Evolutionary conservation across 2,113 vertebrate species (phyloP), one percentile per base, ranked within the genome.

Genomic region (Muntiacus muntjak): DNA sequence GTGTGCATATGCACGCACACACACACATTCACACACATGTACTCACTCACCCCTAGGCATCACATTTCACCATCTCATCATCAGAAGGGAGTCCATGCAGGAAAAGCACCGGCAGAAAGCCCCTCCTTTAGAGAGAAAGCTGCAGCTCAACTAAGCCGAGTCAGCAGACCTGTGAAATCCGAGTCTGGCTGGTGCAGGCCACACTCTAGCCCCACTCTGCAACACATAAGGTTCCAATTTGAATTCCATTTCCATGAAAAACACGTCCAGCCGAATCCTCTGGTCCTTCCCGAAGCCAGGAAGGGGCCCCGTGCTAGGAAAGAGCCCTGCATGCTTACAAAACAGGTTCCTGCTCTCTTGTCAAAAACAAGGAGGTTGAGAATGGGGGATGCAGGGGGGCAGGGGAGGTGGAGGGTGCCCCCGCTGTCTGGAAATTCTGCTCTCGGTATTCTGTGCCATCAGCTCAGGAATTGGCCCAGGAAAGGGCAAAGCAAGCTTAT

Each of bases 201-300:
- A 16, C 13, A 19, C 60, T 82, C 40, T n/a, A 86, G 71, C 95
- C 71, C 2, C 6, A 17, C 33, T 94, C 82, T 40, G 60, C 28
- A 40, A 87, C 90, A 74, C 94, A 96, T 87, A 96, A 71, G 90
- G 97, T 97, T 98, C 92, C 94, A 95, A 97, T 96, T 96, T 96
- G 95, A 97, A 98, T 95, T 98, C 94, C 62, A 86, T 94, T 95
- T 97, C 54, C 43, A 43, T 45, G 52, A 55, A 54, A 71, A 54
- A 95, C 25, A 5, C 43, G 12, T 94, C 21, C 83, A 97, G 8
- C 50, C 81, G n/a, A 88, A 94, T 97, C 33, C 54, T 82, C 87
- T 93, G 87, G 83, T 93, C 47, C 58, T 95, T 83, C 85, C 40
- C 50, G 36, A 96, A 94, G 79, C 94, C 95, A 97, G 93, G 10